These are phyloP conservation scores for Synergus japonicus DNA, from an alignment of 2,888 invertebrate species.

Conservation along the genomic window DNA sequence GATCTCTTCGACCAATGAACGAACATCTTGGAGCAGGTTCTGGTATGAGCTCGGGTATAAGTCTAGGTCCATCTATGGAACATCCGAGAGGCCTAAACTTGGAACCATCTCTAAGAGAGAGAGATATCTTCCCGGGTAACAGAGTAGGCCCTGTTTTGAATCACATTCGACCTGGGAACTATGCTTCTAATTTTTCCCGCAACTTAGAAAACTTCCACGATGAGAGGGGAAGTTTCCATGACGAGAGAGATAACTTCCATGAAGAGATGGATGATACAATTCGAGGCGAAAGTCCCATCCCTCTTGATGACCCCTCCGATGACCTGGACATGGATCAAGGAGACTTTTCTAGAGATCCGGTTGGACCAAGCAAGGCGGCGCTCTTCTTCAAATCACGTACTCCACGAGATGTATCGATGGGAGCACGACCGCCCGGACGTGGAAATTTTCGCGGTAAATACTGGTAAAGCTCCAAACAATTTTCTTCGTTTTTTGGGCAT, in stretches of 20 bases:
- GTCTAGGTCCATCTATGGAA: slow-evolving; percentile 11
- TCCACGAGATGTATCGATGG: slow-evolving; percentile 3
- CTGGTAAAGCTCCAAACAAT: not conserved
- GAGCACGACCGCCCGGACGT: slow-evolving; percentile 7
- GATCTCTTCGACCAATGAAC: slow-evolving; percentile 25
- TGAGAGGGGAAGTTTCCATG: slow-evolving; percentile 49
- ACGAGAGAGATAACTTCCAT: slow-evolving; percentile 62
- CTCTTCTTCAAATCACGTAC: slow-evolving; percentile 25
- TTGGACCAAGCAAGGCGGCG: slow-evolving; percentile 23
- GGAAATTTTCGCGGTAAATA: slow-evolving; percentile 30
- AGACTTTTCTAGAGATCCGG: slow-evolving; percentile 2
- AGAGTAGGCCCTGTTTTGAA: not conserved
- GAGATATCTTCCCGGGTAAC: slow-evolving; percentile 3
- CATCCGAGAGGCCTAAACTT: slow-evolving; percentile 18
- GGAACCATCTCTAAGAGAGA: not conserved
- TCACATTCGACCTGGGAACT: slow-evolving; percentile 19
- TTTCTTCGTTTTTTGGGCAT: too few relatives aligned
- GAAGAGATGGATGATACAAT: slow-evolving; percentile 66
- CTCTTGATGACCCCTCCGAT: slow-evolving; percentile 64
- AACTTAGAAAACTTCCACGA: slow-evolving; percentile 42
- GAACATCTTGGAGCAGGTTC: slow-evolving; percentile 1
- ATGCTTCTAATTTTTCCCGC: not conserved
- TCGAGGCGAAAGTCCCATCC: slow-evolving; percentile 68
- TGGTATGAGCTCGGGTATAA: slow-evolving; percentile 13
- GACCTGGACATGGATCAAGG: slow-evolving; percentile 61